Conservation (phyloP, 2,888 invertebrate genomes). For the Scaptomyza reducta region DNA sequence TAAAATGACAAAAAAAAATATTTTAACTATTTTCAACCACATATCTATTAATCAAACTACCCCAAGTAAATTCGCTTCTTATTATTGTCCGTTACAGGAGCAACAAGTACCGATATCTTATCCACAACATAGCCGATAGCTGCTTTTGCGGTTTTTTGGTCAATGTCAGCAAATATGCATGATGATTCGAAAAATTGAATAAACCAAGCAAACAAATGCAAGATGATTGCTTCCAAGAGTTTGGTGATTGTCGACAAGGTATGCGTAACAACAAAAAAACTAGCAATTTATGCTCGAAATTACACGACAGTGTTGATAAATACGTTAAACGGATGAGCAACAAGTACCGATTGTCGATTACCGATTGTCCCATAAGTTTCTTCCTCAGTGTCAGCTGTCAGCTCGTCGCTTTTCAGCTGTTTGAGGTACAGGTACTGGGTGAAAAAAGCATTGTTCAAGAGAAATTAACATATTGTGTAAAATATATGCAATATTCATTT, state of each 20-base stretch:
- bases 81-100: slow-evolving; percentile 35
- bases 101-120: slow-evolving; percentile 27
- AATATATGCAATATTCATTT: slow-evolving; percentile 43
- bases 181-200: not conserved
- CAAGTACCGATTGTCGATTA: slow-evolving; percentile 36
- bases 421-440: slow-evolving; percentile 33
- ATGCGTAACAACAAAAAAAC: not conserved
- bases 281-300: slow-evolving; percentile 1
- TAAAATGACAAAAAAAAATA: too few relatives aligned
- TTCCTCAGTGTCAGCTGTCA: slow-evolving; percentile 34
- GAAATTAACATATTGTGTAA: slow-evolving; percentile 42
- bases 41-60: too few relatives aligned
- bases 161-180: not conserved
- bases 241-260: not conserved
- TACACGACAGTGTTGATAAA: slow-evolving; percentile 5
- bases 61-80: slow-evolving; percentile 7
- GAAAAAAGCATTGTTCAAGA: slow-evolving; percentile 44
- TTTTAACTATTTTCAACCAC: too few relatives aligned
- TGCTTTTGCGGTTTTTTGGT: not conserved
- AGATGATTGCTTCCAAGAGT: not conserved
- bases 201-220: not conserved
- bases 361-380: slow-evolving; percentile 15
- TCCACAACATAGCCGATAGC: slow-evolving; percentile 19
- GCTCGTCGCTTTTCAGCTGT: slow-evolving; percentile 39
- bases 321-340: slow-evolving; percentile 17